Evolutionary conservation across 2,113 vertebrate genomes (phyloP).

Genomic region (Notarius lentiginosus): DNA sequence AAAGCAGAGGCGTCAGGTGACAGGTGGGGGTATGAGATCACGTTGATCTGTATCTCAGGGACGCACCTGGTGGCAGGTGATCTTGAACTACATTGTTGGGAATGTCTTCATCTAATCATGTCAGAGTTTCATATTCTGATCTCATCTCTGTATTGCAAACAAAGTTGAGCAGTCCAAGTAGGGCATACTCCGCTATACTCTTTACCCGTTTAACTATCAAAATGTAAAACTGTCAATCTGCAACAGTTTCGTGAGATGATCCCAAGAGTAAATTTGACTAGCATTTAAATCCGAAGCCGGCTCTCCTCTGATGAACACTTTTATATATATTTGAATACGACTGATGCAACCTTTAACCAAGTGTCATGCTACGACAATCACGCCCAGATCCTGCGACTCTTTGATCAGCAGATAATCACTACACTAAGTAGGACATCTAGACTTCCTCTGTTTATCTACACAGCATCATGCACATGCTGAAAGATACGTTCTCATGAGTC

Average conservation of each 20-base stretch:
- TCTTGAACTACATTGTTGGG: background rate
- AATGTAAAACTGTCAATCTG: background rate
- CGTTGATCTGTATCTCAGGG: slow-evolving; percentile 30
- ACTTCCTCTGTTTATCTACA: background rate
- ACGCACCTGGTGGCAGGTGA: slow-evolving; percentile 44
- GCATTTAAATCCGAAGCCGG: background rate
- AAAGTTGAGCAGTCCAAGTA: background rate
- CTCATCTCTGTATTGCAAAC: background rate
- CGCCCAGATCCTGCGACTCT: background rate
- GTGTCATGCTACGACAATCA: background rate
- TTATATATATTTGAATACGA: background rate
- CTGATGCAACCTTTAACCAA: background rate
- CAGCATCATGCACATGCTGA: background rate
- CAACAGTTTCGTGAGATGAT: background rate
- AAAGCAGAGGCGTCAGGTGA: slow-evolving; percentile 44
- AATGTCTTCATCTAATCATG: background rate
- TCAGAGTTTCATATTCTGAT: background rate
- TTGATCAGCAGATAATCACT: background rate
- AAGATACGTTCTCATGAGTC: background rate
- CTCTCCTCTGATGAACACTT: background rate
- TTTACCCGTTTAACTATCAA: background rate
- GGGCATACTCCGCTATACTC: background rate
- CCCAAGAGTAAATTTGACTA: background rate
- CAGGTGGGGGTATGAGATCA: slow-evolving; percentile 26
- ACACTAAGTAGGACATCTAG: background rate